Base-by-base conservation (phyloP, 2,888 invertebrate species). In the Eupithecia exiguata region DNA sequence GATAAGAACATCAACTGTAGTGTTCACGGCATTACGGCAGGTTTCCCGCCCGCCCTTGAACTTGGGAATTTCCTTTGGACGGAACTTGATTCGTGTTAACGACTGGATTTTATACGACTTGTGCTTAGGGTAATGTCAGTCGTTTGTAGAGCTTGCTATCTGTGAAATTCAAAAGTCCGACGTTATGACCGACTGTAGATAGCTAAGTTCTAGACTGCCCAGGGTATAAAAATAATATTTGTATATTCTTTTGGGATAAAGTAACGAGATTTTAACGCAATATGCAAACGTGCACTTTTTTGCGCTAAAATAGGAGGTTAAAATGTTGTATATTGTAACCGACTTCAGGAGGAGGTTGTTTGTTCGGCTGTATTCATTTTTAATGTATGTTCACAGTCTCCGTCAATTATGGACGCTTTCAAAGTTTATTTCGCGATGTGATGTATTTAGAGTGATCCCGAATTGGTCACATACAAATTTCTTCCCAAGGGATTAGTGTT, bases 1-100 rank as follows among this genome's bases (percentile, higher is more conserved):
- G 81, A 82, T 81, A 81, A 77, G 74, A 62, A 65, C 63, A 36
- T 65, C 38, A 70, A 74, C 73, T 63, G 72, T 70, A 71, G 69
- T 71, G 74, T 73, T 58, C 73, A 72, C 74, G 68, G 67, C 66
- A 75, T 74, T 72, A 76, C 68, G 72, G 70, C 68, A 67, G 71
- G 69, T 75, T 72, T 68, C 74, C 73, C 66, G 69, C 67, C 35
- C 16, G 49, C 36, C 74, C 70, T 70, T 74, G 70, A 74, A 70
- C 72, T 72, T 63, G 63, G 70, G 18, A 53, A 49, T 18, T 69
- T 68, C 62, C 67, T 68, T 63, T 70, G 36, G 63, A 38, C 35
- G 63, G 63, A 65, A 21, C 63, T n/a, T n/a, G 38, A 38, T 65
- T 36, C 63, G 36, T 65, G 36, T 73, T 62, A 68, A 62, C 36